Evolutionary conservation across 53 echinoderm and acorn worm genomes (phyloP), one percentile per base, ranked within the genome.

Genomic region (Stichopus horrens): DNA sequence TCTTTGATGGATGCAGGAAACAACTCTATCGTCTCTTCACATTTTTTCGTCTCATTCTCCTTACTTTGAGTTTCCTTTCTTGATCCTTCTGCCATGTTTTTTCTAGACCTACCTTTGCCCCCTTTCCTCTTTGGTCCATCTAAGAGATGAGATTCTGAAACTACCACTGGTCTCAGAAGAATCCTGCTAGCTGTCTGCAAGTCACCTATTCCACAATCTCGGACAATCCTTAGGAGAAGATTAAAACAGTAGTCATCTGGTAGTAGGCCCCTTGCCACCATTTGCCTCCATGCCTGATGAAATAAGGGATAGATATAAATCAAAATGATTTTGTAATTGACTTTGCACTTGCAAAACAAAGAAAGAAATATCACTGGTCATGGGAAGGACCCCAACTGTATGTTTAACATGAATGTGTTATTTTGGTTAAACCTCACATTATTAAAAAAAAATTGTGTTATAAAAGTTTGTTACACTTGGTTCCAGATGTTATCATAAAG

Each of bases 171-270:
- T 71, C 90, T 88, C 18, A 97, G 91, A 11, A 97, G 95, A 18
- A 97, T 55, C 63, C 90, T 91, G 73, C 91, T 94, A 79, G 97
- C 97, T 16, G 74, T 67, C 67, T 95, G 90, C 10, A 90, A 75
- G 88, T 95, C 95, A 9, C 97, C 95, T 21, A 95, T 90, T 13
- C 91, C 93, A 90, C 97, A 97, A 77, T 97, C 97, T 76, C 97
- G 90, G 14, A 83, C 89, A n/a, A 92, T 77, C 54, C 97, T 90
- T 7, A 97, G 92, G 13, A 97, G 90, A 52, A 97, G 92, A 92
- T 97, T 97, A 83, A 94, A 95, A 21, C 80, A 93, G 81, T 91
- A 91, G 73, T 85, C 57, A 76, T 95, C 90, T 6, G 94, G 97
- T 74, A 91, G 77, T 60, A 97, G 74, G 5, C 90, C 92, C 58